Evolutionary conservation across 2,113 vertebrate genomes (phyloP).

Genomic region (Mugil cephalus): DNA sequence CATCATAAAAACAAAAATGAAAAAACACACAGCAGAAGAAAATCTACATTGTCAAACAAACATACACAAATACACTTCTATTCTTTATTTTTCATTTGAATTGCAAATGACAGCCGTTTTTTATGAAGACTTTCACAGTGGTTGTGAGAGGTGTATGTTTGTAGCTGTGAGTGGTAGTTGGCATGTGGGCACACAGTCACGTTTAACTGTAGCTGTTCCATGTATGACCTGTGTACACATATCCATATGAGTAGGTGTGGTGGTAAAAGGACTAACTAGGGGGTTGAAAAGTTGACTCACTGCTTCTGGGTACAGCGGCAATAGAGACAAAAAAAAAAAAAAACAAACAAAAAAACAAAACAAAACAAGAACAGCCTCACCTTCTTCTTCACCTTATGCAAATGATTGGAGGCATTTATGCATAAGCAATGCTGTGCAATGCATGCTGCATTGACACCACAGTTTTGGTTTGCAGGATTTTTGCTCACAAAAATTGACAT

Average conservation of each 20-base stretch:
- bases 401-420: slow-evolving; percentile 24
- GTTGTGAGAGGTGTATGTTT: not conserved
- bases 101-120: slow-evolving; percentile 37
- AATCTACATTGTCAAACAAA: not conserved
- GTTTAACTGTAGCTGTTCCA: slow-evolving; percentile 11
- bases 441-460: not conserved
- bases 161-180: not conserved
- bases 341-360: not conserved
- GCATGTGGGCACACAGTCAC: not conserved
- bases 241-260: slow-evolving; percentile 40
- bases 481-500: not conserved
- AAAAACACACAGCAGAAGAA: not conserved
- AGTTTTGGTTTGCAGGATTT: slow-evolving; percentile 4
- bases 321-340: no score
- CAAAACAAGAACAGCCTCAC: not conserved
- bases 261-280: slow-evolving; percentile 38
- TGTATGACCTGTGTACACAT: slow-evolving; percentile 24
- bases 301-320: not conserved
- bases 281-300: slow-evolving; percentile 16
- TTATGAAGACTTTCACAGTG: not conserved
- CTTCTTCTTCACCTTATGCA: slow-evolving; percentile 11
- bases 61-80: not conserved
- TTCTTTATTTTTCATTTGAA: slow-evolving; percentile 38
- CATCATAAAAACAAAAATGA: not conserved
- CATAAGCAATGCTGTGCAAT: slow-evolving; percentile 45